A percentile compares a stretch with the other conserved stretches of the same genome.
Evolutionary conservation across 2,113 vertebrate species (phyloP).

Genomic region (Symphodus melops): DNA sequence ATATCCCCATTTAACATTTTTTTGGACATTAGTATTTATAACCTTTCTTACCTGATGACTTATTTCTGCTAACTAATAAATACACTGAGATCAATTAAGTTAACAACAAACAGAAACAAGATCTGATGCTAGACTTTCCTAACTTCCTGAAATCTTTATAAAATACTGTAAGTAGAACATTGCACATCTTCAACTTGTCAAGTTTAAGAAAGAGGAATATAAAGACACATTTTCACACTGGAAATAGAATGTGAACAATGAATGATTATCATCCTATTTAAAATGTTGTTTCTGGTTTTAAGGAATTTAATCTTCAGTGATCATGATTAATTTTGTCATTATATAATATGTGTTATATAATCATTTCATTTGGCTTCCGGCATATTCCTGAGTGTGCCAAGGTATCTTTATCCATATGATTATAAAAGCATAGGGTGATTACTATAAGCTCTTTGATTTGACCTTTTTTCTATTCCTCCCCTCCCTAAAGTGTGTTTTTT

Average conservation of each 20-base stretch:
- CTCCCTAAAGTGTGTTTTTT: not conserved
- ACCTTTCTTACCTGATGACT: too few relatives aligned
- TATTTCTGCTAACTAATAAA: too few relatives aligned
- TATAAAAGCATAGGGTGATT: conserved; percentile 9
- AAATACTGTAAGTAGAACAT: not conserved
- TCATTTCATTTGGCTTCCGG: conserved; percentile 19
- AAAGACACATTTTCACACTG: not conserved
- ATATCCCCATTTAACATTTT: too few relatives aligned
- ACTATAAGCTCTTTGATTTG: not conserved
- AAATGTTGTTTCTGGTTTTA: conserved; percentile 9
- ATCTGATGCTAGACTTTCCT: too few relatives aligned
- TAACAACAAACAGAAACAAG: not conserved
- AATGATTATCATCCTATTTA: conserved; percentile 36
- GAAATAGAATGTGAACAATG: not conserved
- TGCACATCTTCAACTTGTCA: not conserved
- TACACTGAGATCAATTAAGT: too few relatives aligned
- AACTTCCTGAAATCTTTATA: too few relatives aligned
- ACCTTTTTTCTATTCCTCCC: not conserved
- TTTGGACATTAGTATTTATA: too few relatives aligned
- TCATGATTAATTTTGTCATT: conserved; percentile 18
- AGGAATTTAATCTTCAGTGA: conserved; percentile 15
- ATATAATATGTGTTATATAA: too few relatives aligned
- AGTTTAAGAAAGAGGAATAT: not conserved
- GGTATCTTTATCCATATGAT: not conserved
- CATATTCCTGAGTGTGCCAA: conserved; percentile 1